Percentiles rank a stretch among this genome's conserved stretches.
phyloP scores from a whole-genome alignment of 1,140 invertebrate genomes.

The Scaptodrosophila lebanonensis region DNA sequence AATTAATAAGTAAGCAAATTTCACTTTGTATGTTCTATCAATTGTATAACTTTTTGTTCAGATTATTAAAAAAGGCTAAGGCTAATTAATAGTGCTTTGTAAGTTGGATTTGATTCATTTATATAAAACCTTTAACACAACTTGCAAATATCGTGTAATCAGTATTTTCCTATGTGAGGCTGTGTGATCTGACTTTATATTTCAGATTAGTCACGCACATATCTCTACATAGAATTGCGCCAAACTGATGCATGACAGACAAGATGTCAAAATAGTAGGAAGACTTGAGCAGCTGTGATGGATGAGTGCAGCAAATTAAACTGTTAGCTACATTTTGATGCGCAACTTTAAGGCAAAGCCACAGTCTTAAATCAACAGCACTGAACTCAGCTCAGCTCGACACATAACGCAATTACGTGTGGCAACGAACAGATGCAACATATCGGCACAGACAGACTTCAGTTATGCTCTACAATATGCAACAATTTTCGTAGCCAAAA shows the following conservation, averaged over 20 bases:
- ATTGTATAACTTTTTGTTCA: too few relatives aligned
- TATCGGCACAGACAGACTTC: constrained; percentile 32
- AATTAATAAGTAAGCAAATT: too few relatives aligned
- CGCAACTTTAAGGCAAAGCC: constrained; percentile 23
- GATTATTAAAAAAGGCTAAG: too few relatives aligned
- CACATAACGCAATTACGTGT: constrained; percentile 56
- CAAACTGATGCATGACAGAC: constrained; percentile 14
- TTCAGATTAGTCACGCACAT: too few relatives aligned
- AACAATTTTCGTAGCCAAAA: constrained; percentile 41
- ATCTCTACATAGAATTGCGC: too few relatives aligned
- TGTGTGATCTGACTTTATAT: too few relatives aligned
- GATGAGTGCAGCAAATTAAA: constrained; percentile 21
- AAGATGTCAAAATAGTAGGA: constrained; percentile 34
- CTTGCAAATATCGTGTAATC: too few relatives aligned
- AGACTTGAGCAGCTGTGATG: constrained; percentile 18
- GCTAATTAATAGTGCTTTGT: too few relatives aligned
- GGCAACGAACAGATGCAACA: constrained; percentile 28
- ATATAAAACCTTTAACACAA: too few relatives aligned
- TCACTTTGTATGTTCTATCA: too few relatives aligned
- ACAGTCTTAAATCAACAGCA: constrained; percentile 1
- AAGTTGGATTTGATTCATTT: too few relatives aligned
- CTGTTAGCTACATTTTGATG: constrained; percentile 13
- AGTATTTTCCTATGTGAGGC: too few relatives aligned
- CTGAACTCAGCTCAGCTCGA: background rate
- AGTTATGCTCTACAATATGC: constrained; percentile 41